Percentiles rank a stretch among this genome's conserved stretches.
Evolutionary conservation across 37 sponge, comb jelly and placozoan genomes (phyloP).

Genomic region (Mnemiopsis leidyi): DNA sequence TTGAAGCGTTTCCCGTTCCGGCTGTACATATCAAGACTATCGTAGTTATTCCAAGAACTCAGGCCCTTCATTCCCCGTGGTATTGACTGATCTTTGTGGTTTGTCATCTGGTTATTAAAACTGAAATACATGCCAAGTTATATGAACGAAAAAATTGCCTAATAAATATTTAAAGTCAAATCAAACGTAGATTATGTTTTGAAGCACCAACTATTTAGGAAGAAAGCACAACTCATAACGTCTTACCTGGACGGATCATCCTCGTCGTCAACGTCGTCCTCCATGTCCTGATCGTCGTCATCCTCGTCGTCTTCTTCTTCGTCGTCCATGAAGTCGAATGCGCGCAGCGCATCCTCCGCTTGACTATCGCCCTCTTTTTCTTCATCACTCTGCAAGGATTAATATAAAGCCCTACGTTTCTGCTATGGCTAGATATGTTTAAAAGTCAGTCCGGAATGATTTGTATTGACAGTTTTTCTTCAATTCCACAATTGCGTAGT

Average conservation of each 20-base stretch:
- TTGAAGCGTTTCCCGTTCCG: constrained; percentile 59
- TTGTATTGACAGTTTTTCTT: too few species aligned
- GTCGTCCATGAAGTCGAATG: constrained; percentile 66
- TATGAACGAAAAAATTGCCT: too few species aligned
- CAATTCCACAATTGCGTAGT: too few species aligned
- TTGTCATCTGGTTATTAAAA: background rate
- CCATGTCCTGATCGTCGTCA: constrained; percentile 63
- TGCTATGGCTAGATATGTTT: too few species aligned
- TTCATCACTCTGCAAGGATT: constrained; percentile 36
- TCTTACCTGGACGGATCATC: constrained; percentile 44
- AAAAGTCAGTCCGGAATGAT: too few species aligned
- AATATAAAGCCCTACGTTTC: too few species aligned
- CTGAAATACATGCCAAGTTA: too few species aligned
- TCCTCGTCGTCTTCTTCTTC: constrained; percentile 65
- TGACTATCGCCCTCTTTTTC: constrained; percentile 44
- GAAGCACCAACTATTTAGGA: too few species aligned
- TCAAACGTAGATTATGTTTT: too few species aligned
- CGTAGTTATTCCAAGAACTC: constrained; percentile 23
- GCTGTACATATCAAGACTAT: constrained; percentile 48
- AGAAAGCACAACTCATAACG: too few species aligned
- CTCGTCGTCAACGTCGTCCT: constrained; percentile 52
- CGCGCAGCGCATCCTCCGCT: constrained; percentile 46
- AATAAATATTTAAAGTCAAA: too few species aligned
- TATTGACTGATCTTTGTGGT: constrained; percentile 29
- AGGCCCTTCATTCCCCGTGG: constrained; percentile 33